Evolutionary conservation across 2,888 invertebrate species (phyloP), one percentile per base, ranked within the genome.

Genomic region (Oasisia sp.): DNA sequence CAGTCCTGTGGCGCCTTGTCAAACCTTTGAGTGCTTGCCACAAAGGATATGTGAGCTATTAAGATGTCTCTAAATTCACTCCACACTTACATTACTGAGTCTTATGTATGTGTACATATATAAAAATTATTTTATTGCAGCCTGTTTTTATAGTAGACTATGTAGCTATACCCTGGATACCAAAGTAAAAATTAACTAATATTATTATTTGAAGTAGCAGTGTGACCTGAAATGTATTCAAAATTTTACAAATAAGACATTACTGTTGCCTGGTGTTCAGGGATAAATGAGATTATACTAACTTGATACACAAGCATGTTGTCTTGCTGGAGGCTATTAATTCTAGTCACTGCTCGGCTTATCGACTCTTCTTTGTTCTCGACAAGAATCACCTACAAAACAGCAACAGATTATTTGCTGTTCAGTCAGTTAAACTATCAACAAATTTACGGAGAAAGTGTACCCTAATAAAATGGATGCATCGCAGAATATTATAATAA

Each of bases 351-450:
- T 0, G 98, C 99, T 95, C 98, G 97, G 3, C 97, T 96, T 92
- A 99, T 96, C 0, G 99, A 99, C 94, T 98, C 97, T 95, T 98
- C 98, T 96, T 99, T 99, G 95, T 99, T 99, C 96, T 99, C 99
- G 92, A 99, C 97, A 93, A 99, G 97, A 94, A 98, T 97, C 0
- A 99, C 97, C 93, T 97, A 97, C 32, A 93, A 92, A 91, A 11
- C 58, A 7, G n/a, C 2, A 19, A 19, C 74, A 19, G 74, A 27
- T 74, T n/a, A 74, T 74, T 74, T 19, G 7, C 7, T 74, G 74
- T 27, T 74, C 27, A 27, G 74, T 74, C 74, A 27, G 74, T 74
- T 74, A 27, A 74, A 74, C 7, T 74, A 5, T 74, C 74, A 27
- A 27, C 0, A 74, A 27, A 27, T n/a, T n/a, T 27, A 27, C 27